Evolutionary conservation across 53 echinoderm and acorn worm species (phyloP), one percentile per base, ranked within the genome.

Genomic region (Mesocentrotus franciscanus): DNA sequence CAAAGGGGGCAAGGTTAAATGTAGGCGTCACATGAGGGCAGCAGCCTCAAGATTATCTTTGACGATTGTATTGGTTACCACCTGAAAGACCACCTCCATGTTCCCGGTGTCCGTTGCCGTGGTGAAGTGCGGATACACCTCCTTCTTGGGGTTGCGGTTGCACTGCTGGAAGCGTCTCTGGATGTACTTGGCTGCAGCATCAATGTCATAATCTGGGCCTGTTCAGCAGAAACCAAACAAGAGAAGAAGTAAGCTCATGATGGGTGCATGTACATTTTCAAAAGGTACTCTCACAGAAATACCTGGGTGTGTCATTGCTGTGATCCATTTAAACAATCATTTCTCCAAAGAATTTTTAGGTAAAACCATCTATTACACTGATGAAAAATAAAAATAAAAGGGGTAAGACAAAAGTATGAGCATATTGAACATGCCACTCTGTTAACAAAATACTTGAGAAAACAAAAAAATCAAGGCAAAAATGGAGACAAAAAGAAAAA

Each of bases 71-170:
- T 99, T 96, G 90, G 98, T 97, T 71, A 98, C 97, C 11, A 97
- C 98, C 94, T 99, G 98, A 96, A 99, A 99, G 91, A 99, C 98
- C 22, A 98, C 98, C 96, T 99, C 97, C 78, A 99, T 97, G 90
- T 98, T 99, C 70, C 89, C 96, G 16, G 99, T 98, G 95, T 99
- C 99, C 4, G 99, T 99, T 76, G 98, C 99, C 62, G 99, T 99
- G 95, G 99, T 99, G 97, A 99, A 99, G 94, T 99, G 99, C 26
- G 99, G 98, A 78, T 97, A 99, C 90, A 99, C 96, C 87, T 92
- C 95, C 56, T 97, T 97, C 66, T 95, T 96, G 56, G 95, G 96
- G 83, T 96, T 97, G 79, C 96, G 96, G 93, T 96, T 96, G 24
- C 95, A 94, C 10, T 72, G 92, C 93, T 98, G 97, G 96, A 99